Percentiles rank a stretch among this genome's conserved stretches.
These are phyloP conservation scores for Hipparchia sbordonii DNA, from an alignment of 2,888 invertebrate species.

Conservation along the genomic window DNA sequence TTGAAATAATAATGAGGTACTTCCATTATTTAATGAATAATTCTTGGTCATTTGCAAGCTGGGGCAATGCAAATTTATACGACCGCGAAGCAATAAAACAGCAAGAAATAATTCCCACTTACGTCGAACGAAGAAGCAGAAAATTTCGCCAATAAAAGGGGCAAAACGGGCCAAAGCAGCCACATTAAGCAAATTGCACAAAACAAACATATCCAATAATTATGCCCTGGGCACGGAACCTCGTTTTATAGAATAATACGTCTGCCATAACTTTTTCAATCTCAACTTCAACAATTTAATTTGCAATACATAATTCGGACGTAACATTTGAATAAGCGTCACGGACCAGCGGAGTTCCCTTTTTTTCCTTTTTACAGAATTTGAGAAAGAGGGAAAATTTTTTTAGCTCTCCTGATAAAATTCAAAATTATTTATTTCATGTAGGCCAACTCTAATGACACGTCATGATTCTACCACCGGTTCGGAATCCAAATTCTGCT, in stretches of 20 bases:
- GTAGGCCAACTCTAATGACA: no score
- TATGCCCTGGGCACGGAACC: slow-evolving; percentile 61
- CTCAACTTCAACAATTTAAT: slow-evolving; percentile 80
- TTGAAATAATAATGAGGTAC: slow-evolving; percentile 1
- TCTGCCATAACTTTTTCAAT: slow-evolving; percentile 79
- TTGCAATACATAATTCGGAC: slow-evolving; percentile 60
- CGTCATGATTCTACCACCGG: no score
- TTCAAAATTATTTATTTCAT: no score
- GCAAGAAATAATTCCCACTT: slow-evolving; percentile 63
- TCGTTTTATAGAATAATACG: slow-evolving; percentile 71
- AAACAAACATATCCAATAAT: slow-evolving; percentile 66
- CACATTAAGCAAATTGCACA: slow-evolving; percentile 76
- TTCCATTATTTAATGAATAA: slow-evolving; percentile 16
- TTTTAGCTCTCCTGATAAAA: no score
- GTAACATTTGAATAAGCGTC: slow-evolving; percentile 51
- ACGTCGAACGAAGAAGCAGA: slow-evolving; percentile 57
- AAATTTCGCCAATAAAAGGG: slow-evolving; percentile 59
- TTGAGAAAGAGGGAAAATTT: neutral
- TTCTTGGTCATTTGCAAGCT: slow-evolving; percentile 17
- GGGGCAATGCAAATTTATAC: slow-evolving; percentile 45
- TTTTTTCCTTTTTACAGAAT: slow-evolving; percentile 13
- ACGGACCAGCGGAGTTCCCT: slow-evolving; percentile 53
- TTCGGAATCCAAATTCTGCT: no score
- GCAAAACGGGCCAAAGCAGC: slow-evolving; percentile 56
- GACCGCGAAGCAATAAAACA: slow-evolving; percentile 57